Evolutionary conservation across 1,140 invertebrate genomes (phyloP).

Genomic region (Drosophila sp.): DNA sequence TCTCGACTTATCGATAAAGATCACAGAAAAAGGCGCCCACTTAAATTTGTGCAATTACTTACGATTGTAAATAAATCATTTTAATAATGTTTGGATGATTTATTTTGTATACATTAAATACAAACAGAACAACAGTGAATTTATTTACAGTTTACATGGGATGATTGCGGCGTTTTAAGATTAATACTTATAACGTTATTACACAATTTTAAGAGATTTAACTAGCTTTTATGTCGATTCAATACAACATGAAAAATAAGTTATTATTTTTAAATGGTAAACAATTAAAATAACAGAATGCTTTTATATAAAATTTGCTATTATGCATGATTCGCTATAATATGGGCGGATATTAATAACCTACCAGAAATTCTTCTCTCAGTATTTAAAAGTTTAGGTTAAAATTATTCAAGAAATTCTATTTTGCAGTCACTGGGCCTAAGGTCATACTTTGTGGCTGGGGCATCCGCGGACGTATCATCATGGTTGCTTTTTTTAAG

Average conservation of each 20-base stretch:
- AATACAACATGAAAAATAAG: conserved; percentile 54
- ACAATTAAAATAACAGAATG: conserved; percentile 57
- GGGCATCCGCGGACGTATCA: conserved; percentile 90
- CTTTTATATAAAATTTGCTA: conserved; percentile 53
- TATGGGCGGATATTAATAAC: conserved; percentile 49
- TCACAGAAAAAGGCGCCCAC: background rate
- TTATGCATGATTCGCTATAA: conserved; percentile 59
- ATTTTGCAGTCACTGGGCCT: conserved; percentile 40
- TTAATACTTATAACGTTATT: conserved; percentile 56
- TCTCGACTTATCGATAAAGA: background rate
- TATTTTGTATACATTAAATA: conserved; percentile 39
- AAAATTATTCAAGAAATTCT: conserved; percentile 36
- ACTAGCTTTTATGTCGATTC: conserved; percentile 42
- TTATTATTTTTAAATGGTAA: conserved; percentile 62
- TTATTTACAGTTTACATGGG: conserved; percentile 54
- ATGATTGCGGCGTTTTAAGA: conserved; percentile 52
- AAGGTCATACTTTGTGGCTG: conserved; percentile 61
- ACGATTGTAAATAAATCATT: conserved; percentile 15
- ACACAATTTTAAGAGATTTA: conserved; percentile 45
- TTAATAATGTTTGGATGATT: conserved; percentile 28
- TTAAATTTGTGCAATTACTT: conserved; percentile 15
- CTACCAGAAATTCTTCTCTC: conserved; percentile 41
- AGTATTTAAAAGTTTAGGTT: conserved; percentile 44
- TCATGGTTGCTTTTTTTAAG: conserved; percentile 94
- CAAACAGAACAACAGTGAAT: conserved; percentile 48